phyloP scores from a whole-genome alignment of 2,888 invertebrate genomes.

The Ceriagrion tenellum region DNA sequence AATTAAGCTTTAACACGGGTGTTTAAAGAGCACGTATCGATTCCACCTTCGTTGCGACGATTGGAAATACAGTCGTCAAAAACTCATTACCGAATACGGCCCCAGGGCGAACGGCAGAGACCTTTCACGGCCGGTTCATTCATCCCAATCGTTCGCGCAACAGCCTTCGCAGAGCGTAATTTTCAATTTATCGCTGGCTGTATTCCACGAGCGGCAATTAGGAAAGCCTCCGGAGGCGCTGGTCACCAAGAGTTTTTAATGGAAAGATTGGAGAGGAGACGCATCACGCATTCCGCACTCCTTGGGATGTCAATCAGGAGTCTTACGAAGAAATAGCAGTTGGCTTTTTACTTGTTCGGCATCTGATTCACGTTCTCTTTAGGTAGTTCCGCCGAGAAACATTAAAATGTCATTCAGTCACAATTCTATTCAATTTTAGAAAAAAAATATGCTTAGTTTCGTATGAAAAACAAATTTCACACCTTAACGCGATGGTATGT shows the following conservation, averaged over 20 bases:
- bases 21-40: too few species aligned
- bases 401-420: too few species aligned
- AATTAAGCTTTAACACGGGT: too few species aligned
- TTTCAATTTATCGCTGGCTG: neutral
- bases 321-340: too few species aligned
- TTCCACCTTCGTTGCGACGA: too few species aligned
- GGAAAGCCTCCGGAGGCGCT: neutral
- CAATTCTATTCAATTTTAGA: too few species aligned
- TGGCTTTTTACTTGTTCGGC: too few species aligned
- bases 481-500: too few species aligned
- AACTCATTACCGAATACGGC: neutral
- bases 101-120: neutral
- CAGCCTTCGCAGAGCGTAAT: neutral
- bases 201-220: conserved; percentile 5
- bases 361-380: too few species aligned
- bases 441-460: too few species aligned
- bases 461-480: too few species aligned
- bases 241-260: neutral
- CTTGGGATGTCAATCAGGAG: neutral
- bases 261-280: neutral
- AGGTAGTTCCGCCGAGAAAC: too few species aligned
- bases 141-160: neutral
- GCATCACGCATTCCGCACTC: neutral
- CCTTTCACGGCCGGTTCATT: neutral
- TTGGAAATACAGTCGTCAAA: neutral